Evolutionary conservation across 2,797 vertebrate genomes (phyloP).

Genomic region (Catharus ustulatus): DNA sequence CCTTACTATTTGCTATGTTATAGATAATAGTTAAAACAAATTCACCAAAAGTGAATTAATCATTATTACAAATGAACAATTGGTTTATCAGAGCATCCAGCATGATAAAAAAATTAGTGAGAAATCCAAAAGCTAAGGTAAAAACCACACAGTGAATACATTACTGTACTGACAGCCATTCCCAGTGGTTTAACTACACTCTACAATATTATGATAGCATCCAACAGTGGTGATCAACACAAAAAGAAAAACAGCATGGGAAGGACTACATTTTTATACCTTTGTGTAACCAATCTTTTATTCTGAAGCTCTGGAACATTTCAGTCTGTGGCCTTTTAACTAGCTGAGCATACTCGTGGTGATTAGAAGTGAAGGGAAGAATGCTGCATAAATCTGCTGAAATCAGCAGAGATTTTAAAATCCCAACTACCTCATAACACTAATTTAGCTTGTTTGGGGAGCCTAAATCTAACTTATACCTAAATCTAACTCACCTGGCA

Average conservation of each 20-base stretch:
- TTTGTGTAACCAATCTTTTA: not conserved
- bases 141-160: not conserved
- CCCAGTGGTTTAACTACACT: not conserved
- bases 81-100: not conserved
- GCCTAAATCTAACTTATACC: not conserved
- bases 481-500: not conserved
- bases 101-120: accelerated
- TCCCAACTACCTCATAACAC: not conserved
- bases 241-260: not conserved
- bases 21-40: not conserved
- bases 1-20: not conserved
- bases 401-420: not conserved
- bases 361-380: not conserved
- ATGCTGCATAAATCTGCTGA: not conserved
- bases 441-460: not conserved
- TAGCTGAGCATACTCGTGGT: not conserved
- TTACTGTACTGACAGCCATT: not conserved
- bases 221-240: not conserved
- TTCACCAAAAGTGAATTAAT: not conserved
- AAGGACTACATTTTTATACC: not conserved
- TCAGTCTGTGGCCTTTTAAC: not conserved
- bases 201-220: not conserved
- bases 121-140: not conserved
- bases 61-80: not conserved
- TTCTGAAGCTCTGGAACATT: not conserved